A percentile compares a stretch with the other conserved stretches of the same genome.
These are phyloP conservation scores for Pitangus sulphuratus DNA, from an alignment of 2,797 vertebrate species.

Conservation along the genomic window DNA sequence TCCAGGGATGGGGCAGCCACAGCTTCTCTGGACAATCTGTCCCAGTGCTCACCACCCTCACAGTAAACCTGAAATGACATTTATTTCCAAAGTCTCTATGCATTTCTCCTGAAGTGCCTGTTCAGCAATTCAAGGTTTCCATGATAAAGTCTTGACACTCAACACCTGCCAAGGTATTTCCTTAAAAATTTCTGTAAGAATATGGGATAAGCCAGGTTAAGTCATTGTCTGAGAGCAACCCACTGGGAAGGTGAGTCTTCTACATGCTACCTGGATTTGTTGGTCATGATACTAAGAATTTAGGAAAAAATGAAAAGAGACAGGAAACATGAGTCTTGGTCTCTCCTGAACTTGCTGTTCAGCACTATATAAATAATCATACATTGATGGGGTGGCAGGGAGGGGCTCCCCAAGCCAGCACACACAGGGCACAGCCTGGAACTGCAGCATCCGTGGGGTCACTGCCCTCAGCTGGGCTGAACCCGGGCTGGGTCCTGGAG, in stretches of 20 bases:
- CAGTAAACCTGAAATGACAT: neutral
- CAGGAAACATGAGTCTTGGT: neutral
- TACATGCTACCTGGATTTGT: neutral
- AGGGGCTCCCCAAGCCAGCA: rapidly evolving
- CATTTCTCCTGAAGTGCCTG: neutral
- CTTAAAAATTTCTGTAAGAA: neutral
- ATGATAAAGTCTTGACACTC: neutral
- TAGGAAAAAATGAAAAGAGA: neutral
- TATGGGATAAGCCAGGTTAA: neutral
- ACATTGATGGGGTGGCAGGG: neutral
- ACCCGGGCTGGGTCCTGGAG: rapidly evolving
- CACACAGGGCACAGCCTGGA: rapidly evolving
- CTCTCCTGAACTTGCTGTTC: neutral
- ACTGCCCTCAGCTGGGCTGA: rapidly evolving
- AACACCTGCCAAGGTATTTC: neutral
- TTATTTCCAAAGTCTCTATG: neutral
- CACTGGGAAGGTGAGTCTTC: rapidly evolving
- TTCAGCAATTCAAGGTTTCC: neutral
- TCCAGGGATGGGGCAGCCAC: neutral
- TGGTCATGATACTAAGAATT: neutral
- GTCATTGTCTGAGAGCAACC: neutral
- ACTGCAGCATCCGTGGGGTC: rapidly evolving
- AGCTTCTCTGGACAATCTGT: neutral
- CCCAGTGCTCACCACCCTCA: neutral
- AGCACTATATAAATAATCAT: rapidly evolving